Conservation (phyloP, 2,888 invertebrate species). For the Heliconius charithonia region DNA sequence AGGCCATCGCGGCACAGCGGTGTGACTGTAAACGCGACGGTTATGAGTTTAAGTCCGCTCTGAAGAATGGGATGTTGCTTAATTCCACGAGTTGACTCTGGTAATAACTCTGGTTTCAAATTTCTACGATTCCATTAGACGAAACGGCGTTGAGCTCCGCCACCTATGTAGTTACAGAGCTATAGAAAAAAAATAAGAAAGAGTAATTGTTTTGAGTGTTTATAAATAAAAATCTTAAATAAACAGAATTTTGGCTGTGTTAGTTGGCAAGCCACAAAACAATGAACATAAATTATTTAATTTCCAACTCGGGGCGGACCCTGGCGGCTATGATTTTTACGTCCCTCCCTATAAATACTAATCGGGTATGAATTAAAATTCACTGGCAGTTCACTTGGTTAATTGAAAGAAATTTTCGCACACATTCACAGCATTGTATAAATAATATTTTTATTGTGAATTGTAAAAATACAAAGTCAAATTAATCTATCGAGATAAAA, state of each 20-base stretch:
- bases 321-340: conserved; percentile 49
- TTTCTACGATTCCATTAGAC: not conserved
- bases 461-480: not conserved
- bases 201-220: not conserved
- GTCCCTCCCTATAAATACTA: conserved; percentile 51
- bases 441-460: not conserved
- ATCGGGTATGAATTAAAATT: conserved; percentile 48
- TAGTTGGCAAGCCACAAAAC: conserved; percentile 43
- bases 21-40: no score
- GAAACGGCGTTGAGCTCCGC: not conserved
- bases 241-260: conserved; percentile 13
- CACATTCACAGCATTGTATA: not conserved
- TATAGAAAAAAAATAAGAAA: not conserved
- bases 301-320: conserved; percentile 51
- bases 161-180: not conserved
- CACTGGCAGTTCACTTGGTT: conserved; percentile 13
- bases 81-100: no score
- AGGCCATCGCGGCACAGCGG: no score
- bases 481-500: not conserved
- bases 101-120: no score
- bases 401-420: conserved; percentile 8
- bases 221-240: conserved; percentile 6
- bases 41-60: no score
- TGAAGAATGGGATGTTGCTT: no score
- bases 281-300: conserved; percentile 64